Evolutionary conservation across 2,888 invertebrate species (phyloP).

Genomic region (Furcula furcula): DNA sequence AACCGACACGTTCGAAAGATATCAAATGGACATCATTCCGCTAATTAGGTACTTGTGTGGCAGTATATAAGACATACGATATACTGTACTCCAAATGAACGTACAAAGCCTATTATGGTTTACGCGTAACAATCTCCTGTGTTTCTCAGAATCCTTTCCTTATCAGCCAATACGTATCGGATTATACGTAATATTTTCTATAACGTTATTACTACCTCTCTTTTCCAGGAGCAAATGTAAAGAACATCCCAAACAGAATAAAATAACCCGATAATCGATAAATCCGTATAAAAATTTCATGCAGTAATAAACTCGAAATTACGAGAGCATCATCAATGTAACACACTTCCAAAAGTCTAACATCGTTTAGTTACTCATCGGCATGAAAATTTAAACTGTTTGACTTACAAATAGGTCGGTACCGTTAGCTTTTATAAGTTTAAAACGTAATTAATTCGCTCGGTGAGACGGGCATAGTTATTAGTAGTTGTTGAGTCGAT

Average conservation of each 20-base stretch:
- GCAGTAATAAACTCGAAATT: slow-evolving; percentile 1
- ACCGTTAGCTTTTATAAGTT: slow-evolving; percentile 11
- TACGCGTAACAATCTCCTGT: neutral
- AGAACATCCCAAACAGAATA: too few species aligned
- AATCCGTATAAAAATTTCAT: neutral
- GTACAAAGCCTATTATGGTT: neutral
- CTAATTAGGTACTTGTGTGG: slow-evolving; percentile 12
- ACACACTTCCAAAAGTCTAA: neutral
- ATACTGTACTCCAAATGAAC: neutral
- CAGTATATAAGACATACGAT: slow-evolving; percentile 1
- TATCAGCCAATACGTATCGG: too few species aligned
- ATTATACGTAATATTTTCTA: too few species aligned
- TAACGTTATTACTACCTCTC: too few species aligned
- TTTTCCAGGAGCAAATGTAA: too few species aligned
- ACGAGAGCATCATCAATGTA: neutral
- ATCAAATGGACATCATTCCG: slow-evolving; percentile 9
- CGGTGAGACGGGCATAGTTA: slow-evolving; percentile 8
- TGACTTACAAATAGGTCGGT: slow-evolving; percentile 20
- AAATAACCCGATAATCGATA: too few species aligned
- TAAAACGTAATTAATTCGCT: slow-evolving; percentile 28
- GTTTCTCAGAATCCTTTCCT: too few species aligned
- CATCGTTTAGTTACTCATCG: neutral
- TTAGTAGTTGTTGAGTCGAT: slow-evolving; percentile 10
- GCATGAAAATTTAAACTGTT: slow-evolving; percentile 7
- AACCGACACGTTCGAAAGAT: slow-evolving; percentile 7